These are phyloP conservation scores for Isurus oxyrinchus DNA, from an alignment of 2,113 vertebrate species.

Conservation along the genomic window DNA sequence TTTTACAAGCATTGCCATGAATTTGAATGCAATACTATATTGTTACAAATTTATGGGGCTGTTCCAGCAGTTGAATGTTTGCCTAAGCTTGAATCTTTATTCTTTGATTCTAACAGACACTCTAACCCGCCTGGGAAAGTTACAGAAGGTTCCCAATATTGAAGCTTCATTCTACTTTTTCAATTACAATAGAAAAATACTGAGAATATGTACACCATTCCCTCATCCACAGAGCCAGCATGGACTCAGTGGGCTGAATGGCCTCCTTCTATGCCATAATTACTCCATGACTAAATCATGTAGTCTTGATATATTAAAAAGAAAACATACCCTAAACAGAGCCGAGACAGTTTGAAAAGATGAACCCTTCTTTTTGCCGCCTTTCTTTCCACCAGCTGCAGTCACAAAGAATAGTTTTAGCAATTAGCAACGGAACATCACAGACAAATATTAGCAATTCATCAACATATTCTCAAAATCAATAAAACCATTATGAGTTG, in stretches of 20 bases:
- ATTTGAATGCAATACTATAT: background rate
- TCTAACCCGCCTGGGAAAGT: background rate
- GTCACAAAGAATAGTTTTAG: conserved; percentile 39
- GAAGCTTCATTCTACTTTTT: background rate
- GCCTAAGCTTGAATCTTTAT: background rate
- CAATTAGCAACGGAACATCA: conserved; percentile 39
- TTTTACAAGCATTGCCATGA: background rate
- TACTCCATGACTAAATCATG: background rate
- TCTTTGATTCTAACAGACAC: background rate
- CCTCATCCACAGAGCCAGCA: background rate
- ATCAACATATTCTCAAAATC: background rate
- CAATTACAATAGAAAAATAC: background rate
- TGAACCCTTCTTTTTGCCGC: conserved; percentile 70
- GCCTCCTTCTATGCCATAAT: background rate
- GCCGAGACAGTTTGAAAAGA: conserved; percentile 76
- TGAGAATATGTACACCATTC: background rate
- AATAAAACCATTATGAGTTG: conserved; percentile 24
- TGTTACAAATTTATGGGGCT: background rate
- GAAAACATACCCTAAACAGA: conserved; percentile 62
- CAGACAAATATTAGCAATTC: background rate
- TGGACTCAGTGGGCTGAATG: background rate
- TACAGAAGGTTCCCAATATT: background rate
- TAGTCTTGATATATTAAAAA: background rate
- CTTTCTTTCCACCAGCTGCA: conserved; percentile 55
- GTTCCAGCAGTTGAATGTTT: background rate